These are phyloP conservation scores for Fulica atra DNA, from an alignment of 2,113 vertebrate species.

Conservation along the genomic window DNA sequence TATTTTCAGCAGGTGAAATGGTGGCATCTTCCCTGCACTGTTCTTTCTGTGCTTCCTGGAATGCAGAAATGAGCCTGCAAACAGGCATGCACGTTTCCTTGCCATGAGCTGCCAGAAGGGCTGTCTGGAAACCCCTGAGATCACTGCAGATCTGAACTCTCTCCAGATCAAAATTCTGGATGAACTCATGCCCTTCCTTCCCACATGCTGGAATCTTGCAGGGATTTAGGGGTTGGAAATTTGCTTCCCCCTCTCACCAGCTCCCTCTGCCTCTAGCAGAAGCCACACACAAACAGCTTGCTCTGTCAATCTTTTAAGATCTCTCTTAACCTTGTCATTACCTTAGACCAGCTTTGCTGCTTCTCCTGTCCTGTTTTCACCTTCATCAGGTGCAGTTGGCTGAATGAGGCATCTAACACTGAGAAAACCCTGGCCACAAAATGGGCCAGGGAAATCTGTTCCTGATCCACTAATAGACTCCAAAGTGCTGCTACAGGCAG, in stretches of 20 bases:
- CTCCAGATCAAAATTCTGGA: neutral
- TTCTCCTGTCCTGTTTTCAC: neutral
- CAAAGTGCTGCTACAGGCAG: neutral
- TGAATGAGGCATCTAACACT: neutral
- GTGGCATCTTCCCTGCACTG: neutral
- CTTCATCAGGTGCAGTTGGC: neutral
- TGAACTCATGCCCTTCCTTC: neutral
- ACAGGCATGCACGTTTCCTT: neutral
- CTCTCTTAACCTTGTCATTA: neutral
- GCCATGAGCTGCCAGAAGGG: neutral
- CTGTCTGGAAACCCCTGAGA: neutral
- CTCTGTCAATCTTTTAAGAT: neutral
- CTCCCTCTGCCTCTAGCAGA: neutral
- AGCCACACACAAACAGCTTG: neutral
- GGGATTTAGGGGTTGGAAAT: neutral
- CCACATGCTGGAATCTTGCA: neutral
- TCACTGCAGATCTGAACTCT: neutral
- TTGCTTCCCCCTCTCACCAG: neutral
- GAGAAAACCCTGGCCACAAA: neutral
- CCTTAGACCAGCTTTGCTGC: neutral
- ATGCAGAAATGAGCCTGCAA: neutral
- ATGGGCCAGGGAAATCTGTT: neutral
- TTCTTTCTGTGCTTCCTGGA: too few relatives aligned
- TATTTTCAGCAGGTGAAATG: neutral
- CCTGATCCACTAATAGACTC: neutral